Base-by-base conservation (phyloP, 2,888 invertebrate species). In the Muscina levida region DNA sequence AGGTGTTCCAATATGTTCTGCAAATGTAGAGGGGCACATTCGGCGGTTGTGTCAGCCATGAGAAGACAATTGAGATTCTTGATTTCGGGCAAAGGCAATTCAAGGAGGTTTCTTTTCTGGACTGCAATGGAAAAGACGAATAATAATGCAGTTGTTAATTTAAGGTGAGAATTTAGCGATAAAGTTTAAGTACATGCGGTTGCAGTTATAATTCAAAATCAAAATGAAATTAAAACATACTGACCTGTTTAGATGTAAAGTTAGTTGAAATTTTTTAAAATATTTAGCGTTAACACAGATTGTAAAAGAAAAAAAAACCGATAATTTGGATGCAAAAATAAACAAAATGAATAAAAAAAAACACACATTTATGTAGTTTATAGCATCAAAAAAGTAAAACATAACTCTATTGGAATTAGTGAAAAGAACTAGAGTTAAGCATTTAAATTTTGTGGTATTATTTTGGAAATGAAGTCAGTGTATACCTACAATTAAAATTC, bases 41-140 rank as follows among this genome's bases (percentile, higher is more conserved):
- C 82, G n/a, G 85, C 46, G 2, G 85, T 88, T 3, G 89, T 85
- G 62, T 89, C 87, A 46, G 88, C 87, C 13, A 90, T 81, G 4
- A 84, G 68, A 39, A 86, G 72, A 24, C 80, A 82, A 46, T 83
- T 66, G 15, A 75, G 65, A 65, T 77, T 77, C 22, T 66, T 26
- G 57, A 72, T 66, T 26, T 66, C 73, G 17, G 70, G 44, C n/a
- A 56, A 22, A 22, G 72, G 48, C 57, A 44, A 48, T 8, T 76
- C 76, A 42, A 4, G 4, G 19, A 62, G 65, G 8, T 57, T 56
- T 37, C 46, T 57, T 72, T 77, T 75, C 1, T 15, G 37, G 31
- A 72, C 81, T 81, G 72, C 24, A 81, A 81, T 68, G n/a, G 42
- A 77, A 46, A 67, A 39, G 3, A 31, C 31, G 8, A 31, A 31